phyloP scores from a whole-genome alignment of 2,888 invertebrate species.

The Drosophila subquinaria region DNA sequence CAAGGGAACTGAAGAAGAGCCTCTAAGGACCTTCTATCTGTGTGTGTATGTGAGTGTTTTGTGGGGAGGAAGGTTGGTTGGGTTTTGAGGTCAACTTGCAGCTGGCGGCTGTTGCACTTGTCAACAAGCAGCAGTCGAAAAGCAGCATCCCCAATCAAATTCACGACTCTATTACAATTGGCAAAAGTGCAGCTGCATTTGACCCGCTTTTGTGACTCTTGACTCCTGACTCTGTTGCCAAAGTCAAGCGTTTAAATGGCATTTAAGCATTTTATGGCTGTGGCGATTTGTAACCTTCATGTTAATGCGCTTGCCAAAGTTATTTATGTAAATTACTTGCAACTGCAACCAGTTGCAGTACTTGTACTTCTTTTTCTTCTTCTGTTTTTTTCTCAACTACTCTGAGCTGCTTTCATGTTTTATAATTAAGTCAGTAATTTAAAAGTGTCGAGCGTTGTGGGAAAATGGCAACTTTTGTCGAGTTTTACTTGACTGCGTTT shows the following conservation, averaged over 20 bases:
- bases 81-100: conserved; percentile 46
- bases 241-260: conserved; percentile 70
- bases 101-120: conserved; percentile 66
- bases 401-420: conserved; percentile 66
- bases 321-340: conserved; percentile 76
- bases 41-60: conserved; percentile 20
- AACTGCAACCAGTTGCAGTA: conserved; percentile 45
- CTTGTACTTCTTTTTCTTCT: background rate
- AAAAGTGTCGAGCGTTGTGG: conserved; percentile 70
- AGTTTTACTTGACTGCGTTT: conserved; percentile 65
- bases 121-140: conserved; percentile 59
- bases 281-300: conserved; percentile 76
- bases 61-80: background rate
- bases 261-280: conserved; percentile 69
- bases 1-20: conserved; percentile 24
- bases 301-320: conserved; percentile 65
- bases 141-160: conserved; percentile 2
- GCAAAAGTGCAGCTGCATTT: conserved; percentile 43
- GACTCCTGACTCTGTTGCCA: conserved; percentile 14
- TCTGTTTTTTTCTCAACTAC: conserved; percentile 3
- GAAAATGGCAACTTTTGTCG: conserved; percentile 53
- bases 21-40: background rate
- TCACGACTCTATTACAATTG: conserved; percentile 14
- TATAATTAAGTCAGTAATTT: conserved; percentile 80
- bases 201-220: conserved; percentile 40